These are phyloP conservation scores for Phaetusa simplex DNA, from an alignment of 2,113 vertebrate genomes.

Conservation along the genomic window DNA sequence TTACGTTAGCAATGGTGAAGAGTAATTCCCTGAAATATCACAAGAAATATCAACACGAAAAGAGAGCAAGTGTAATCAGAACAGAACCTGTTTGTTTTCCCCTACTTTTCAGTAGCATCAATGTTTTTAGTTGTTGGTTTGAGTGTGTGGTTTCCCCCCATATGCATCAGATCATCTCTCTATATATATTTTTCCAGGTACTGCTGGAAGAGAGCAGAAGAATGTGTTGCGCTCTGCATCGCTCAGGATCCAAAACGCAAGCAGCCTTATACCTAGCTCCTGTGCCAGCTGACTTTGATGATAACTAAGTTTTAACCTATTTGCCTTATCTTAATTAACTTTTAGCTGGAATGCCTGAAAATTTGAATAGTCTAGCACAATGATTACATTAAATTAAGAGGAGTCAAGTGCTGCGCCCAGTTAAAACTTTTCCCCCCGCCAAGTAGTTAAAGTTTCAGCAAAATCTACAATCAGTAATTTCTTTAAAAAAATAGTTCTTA, in stretches of 20 bases:
- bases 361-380: not conserved
- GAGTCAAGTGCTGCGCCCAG: not conserved
- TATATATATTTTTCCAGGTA: constrained; percentile 74
- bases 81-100: not conserved
- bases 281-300: not conserved
- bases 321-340: not conserved
- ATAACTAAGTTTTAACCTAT: not conserved
- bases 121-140: not conserved
- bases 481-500: not conserved
- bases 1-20: not conserved
- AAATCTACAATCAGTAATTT: not conserved
- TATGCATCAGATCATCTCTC: not conserved
- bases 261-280: constrained; percentile 68
- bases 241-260: constrained; percentile 87
- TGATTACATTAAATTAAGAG: not conserved
- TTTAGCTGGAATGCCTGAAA: not conserved
- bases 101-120: not conserved
- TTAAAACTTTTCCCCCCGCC: not conserved
- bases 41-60: not conserved
- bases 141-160: not conserved
- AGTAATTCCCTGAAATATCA: not conserved
- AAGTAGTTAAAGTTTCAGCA: not conserved
- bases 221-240: constrained; percentile 81
- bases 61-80: not conserved
- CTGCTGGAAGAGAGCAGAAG: constrained; percentile 80